Evolutionary conservation across 2,113 vertebrate species (phyloP).

Genomic region (Zosterops lateralis): DNA sequence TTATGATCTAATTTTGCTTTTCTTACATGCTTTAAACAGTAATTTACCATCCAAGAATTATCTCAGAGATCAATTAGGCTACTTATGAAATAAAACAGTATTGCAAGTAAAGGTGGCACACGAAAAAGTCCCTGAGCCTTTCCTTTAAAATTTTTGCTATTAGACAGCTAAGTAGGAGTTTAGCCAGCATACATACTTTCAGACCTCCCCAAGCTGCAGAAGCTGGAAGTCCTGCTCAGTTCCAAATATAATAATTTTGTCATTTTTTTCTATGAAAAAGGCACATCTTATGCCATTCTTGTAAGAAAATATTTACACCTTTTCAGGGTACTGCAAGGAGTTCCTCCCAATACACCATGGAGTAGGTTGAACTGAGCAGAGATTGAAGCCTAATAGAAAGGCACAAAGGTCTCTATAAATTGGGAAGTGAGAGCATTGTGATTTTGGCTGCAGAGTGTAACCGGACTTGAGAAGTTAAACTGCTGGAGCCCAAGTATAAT

Average conservation of each 20-base stretch:
- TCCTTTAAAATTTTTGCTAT: neutral
- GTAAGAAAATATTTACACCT: neutral
- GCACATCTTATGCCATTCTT: neutral
- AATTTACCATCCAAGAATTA: neutral
- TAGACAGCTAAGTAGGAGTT: neutral
- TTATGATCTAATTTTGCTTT: neutral
- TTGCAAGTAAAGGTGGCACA: neutral
- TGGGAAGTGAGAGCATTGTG: conserved; percentile 23
- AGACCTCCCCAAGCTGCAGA: neutral
- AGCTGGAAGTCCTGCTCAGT: neutral
- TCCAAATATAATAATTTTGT: neutral
- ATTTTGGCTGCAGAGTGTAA: conserved; percentile 53
- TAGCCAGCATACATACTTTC: neutral
- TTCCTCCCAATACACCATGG: neutral
- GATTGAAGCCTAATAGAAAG: conserved; percentile 15
- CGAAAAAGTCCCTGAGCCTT: neutral
- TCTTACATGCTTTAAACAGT: neutral
- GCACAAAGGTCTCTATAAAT: conserved; percentile 10
- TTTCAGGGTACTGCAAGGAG: neutral
- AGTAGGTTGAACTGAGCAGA: neutral
- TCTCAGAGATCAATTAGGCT: neutral
- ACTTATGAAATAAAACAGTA: neutral
- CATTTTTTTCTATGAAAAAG: neutral
- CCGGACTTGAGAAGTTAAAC: conserved; percentile 51
- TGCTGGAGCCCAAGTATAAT: conserved; percentile 39